These are phyloP conservation scores for Rhinophrynus dorsalis DNA, from an alignment of 2,797 vertebrate species.

Conservation along the genomic window DNA sequence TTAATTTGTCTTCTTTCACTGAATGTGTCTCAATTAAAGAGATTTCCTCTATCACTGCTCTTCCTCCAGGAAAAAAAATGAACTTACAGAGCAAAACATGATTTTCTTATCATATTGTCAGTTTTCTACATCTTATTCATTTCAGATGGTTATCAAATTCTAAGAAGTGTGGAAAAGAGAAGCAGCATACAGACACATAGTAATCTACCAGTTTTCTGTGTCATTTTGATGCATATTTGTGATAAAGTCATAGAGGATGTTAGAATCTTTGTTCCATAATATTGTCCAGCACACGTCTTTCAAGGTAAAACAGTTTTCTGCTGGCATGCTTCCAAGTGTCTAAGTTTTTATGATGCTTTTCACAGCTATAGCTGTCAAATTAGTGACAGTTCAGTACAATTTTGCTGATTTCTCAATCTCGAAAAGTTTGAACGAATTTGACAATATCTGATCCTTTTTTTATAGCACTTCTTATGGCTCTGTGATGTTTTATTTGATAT, in stretches of 20 bases:
- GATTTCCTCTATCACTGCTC: constrained; percentile 31
- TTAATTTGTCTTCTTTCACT: constrained; percentile 43
- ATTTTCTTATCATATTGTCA: background rate
- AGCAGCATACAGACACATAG: background rate
- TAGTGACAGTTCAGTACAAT: constrained; percentile 47
- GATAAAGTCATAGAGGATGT: constrained; percentile 40
- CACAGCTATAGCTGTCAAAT: constrained; percentile 54
- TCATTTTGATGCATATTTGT: constrained; percentile 43
- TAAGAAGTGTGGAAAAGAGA: background rate
- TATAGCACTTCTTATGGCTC: background rate
- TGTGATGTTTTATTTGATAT: constrained; percentile 12
- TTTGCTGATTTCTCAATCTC: constrained; percentile 23
- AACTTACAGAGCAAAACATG: background rate
- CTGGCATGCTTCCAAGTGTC: constrained; percentile 49
- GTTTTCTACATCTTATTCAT: constrained; percentile 17
- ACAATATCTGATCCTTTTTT: constrained; percentile 39
- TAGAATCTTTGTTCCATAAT: constrained; percentile 45
- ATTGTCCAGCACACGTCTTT: constrained; percentile 48
- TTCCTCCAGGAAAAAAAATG: constrained; percentile 3
- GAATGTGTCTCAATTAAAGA: constrained; percentile 41
- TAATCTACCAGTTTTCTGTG: constrained; percentile 20
- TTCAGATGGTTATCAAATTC: constrained; percentile 8
- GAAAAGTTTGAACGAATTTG: constrained; percentile 2
- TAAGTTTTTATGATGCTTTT: constrained; percentile 50
- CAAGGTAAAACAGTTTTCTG: constrained; percentile 51